Percentiles rank a stretch among this genome's conserved stretches.
These are phyloP conservation scores for Pegea sp. DNA, from an alignment of 23 tunicate species.

Conservation along the genomic window DNA sequence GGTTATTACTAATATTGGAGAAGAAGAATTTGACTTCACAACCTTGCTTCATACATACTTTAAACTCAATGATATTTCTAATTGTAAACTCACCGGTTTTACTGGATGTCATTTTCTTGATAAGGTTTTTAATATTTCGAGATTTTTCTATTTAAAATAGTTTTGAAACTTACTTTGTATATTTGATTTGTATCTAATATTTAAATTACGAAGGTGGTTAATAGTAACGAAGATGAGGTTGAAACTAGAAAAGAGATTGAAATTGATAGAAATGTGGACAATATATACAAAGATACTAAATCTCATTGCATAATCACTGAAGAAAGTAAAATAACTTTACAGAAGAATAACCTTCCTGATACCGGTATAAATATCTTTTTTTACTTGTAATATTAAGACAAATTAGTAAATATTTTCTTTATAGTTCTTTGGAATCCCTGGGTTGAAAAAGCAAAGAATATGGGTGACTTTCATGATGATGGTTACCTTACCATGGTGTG, in stretches of 20 bases:
- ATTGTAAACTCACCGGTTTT: constrained; percentile 46
- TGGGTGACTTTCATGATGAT: constrained; percentile 86
- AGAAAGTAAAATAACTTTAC: constrained; percentile 6
- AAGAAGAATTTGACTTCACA: constrained; percentile 68
- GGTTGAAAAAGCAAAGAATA: constrained; percentile 56
- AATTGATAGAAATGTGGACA: constrained; percentile 38
- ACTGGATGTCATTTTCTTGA: constrained; percentile 15
- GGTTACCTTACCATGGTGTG: constrained; percentile 83
- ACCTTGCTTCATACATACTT: constrained; percentile 84
- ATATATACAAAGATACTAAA: constrained; percentile 30
- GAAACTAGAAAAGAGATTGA: constrained; percentile 20
- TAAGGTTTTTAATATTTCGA: constrained; percentile 40
- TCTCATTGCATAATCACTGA: constrained; percentile 17
- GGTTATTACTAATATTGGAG: constrained; percentile 27
- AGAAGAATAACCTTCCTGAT: constrained; percentile 48
- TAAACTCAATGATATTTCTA: constrained; percentile 30
- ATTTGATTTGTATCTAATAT: background rate
- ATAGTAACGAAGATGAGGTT: constrained; percentile 2
- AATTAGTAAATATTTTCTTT: background rate
- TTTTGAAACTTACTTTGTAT: background rate
- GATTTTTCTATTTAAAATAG: background rate
- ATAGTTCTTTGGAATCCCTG: constrained; percentile 97
- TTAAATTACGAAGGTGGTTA: background rate
- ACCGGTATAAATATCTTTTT: constrained; percentile 21
- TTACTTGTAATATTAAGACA: background rate